Evolutionary conservation across 2,113 vertebrate genomes (phyloP), one percentile per base, ranked within the genome.

Genomic region (Colinus virginianus): DNA sequence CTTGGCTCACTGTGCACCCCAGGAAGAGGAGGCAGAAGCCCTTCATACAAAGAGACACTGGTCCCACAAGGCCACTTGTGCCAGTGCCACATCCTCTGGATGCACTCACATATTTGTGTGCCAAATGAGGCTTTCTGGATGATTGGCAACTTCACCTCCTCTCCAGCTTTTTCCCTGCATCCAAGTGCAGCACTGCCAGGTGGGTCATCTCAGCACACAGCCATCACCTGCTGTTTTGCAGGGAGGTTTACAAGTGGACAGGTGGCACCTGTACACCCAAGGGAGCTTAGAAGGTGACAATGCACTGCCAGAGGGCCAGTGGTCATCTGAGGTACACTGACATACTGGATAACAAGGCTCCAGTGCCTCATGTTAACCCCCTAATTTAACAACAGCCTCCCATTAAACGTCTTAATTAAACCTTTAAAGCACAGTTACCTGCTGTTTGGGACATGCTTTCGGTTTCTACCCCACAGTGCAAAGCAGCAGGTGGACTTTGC

Each of bases 231-330:
- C 64, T 15, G 72, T 4, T 80, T 23, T 71, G 42, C 69, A 84
- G 80, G 76, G 88, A 55, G 28, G 9, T 38, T 45, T 61, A 4
- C 8, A 72, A 26, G 64, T 0, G 48, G 87, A 77, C 89, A 96
- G 82, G 82, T 93, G 94, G 95, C 79, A 90, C 75, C 38, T 53
- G 18, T 51, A 87, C 75, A 94, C 85, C 87, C 68, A 87, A 96
- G 59, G 78, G 83, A 87, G 42, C 83, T 88, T 74, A 55, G 84
- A 88, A 91, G 70, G 67, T 84, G 80, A 87, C 74, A 84, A 45
- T 45, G 87, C 78, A 76, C 67, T 84, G 86, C 30, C 42, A 62
- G 49, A 87, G 70, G 1, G 9, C 83, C 71, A 58, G 58, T 19
- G 71, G 84, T 90, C 91, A 90, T 77, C 89, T 40, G n/a, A 25